These are phyloP conservation scores for Morinoia aosen DNA, from an alignment of 2,888 invertebrate species.

Conservation along the genomic window DNA sequence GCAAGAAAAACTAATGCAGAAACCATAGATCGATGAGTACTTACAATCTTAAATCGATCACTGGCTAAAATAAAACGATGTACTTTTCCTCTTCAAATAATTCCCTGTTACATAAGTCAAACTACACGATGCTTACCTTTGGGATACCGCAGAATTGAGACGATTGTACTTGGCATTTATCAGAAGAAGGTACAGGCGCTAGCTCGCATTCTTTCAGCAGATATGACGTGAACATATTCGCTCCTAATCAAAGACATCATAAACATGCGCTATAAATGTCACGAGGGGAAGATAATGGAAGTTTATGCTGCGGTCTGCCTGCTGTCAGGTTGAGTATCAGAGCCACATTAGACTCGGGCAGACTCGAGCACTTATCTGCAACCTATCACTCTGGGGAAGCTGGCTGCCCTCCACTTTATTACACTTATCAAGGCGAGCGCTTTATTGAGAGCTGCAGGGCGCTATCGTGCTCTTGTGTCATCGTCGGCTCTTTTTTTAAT, in stretches of 20 bases:
- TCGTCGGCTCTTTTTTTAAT: not conserved
- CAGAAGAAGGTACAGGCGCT: not conserved
- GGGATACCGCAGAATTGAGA: too few species aligned
- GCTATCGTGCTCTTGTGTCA: not conserved
- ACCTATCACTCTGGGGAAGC: not conserved
- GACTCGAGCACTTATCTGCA: not conserved
- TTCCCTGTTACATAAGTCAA: not conserved
- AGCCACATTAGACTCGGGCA: not conserved
- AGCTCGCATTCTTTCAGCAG: not conserved
- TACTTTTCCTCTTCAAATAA: not conserved
- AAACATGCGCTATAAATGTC: slow-evolving; percentile 4
- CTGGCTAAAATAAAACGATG: not conserved
- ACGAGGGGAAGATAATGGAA: not conserved
- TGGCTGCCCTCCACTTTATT: not conserved
- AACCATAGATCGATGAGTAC: not conserved
- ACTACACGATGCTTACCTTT: not conserved
- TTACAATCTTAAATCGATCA: not conserved
- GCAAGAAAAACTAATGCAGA: not conserved
- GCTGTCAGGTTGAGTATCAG: not conserved
- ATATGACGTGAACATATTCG: not conserved
- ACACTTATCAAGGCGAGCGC: not conserved
- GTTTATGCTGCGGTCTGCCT: not conserved
- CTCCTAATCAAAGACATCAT: slow-evolving; percentile 10
- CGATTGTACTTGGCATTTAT: not conserved
- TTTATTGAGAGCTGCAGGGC: not conserved